Evolutionary conservation across 2,888 invertebrate genomes (phyloP).

Genomic region (Amphipoea oculea): DNA sequence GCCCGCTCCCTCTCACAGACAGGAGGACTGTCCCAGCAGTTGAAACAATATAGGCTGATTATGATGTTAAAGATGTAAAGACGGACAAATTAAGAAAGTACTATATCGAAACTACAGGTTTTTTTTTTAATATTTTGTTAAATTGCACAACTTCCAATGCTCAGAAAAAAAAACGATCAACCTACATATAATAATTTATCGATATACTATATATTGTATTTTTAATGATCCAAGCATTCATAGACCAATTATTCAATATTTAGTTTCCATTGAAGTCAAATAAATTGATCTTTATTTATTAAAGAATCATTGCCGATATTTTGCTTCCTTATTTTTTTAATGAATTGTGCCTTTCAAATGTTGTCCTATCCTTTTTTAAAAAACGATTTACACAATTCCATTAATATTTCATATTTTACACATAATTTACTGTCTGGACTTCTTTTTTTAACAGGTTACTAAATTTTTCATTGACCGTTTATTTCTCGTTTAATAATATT

Average conservation of each 20-base stretch:
- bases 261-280: neutral
- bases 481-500: neutral
- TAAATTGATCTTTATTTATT: conserved; percentile 5
- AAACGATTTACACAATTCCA: neutral
- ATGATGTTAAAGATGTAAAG: neutral
- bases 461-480: neutral
- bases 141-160: neutral
- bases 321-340: neutral
- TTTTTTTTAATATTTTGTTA: neutral
- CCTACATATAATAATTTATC: neutral
- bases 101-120: neutral
- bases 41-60: too few relatives aligned
- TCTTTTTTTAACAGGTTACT: neutral
- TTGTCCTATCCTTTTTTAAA: neutral
- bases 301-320: neutral
- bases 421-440: neutral
- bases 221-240: neutral
- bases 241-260: neutral
- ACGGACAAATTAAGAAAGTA: neutral
- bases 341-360: neutral
- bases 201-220: neutral
- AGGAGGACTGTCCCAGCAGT: too few relatives aligned
- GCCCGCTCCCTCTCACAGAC: too few relatives aligned
- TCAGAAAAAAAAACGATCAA: neutral
- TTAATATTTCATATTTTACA: neutral